Evolutionary conservation across 1,140 invertebrate species (phyloP), one percentile per base, ranked within the genome.

Genomic region (Drosophila nigrodunni): DNA sequence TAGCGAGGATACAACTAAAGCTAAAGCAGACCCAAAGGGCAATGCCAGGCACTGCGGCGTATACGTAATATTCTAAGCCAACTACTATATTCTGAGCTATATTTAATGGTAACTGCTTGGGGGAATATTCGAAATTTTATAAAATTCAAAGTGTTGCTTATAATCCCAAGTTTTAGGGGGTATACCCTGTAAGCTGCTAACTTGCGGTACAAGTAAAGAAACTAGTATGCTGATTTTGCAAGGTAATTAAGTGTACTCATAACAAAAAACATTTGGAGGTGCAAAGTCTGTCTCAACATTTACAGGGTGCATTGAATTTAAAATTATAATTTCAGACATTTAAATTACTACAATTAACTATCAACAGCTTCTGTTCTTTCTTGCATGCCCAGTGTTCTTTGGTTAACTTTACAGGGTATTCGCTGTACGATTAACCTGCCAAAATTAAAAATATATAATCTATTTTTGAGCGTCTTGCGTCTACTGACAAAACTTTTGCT

Each of bases 61-160:
- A 46, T 34, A 46, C 54, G 54, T 57, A 41, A 43, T 57, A 57
- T 41, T 30, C 25, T 4, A n/a, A 6, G 21, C 39, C 30, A 18
- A 21, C 21, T 46, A 13, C 5, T 9, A 18, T 44, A 65, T 46
- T 39, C 25, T 43, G 62, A 46, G 62, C 62, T 54, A 44, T 65
- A 65, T 55, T 52, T 52, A 65, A 55, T 55, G 50, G 13, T 21
- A 44, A 41, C 52, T 69, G 21, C 57, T 61, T 35, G 37, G 43
- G 49, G 50, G 37, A 65, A 65, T 65, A 34, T 55, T 65, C 62
- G 46, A 65, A 44, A 65, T 65, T 65, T 65, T 59, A 44, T 59
- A 43, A 18, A 59, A 44, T 59, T 59, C 21, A 46, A 44, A 59
- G 57, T 44, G 57, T 59, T 46, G 57, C 41, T 54, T 30, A 7